phyloP scores from a whole-genome alignment of 2,113 vertebrate genomes.

The Callorhinus ursinus region DNA sequence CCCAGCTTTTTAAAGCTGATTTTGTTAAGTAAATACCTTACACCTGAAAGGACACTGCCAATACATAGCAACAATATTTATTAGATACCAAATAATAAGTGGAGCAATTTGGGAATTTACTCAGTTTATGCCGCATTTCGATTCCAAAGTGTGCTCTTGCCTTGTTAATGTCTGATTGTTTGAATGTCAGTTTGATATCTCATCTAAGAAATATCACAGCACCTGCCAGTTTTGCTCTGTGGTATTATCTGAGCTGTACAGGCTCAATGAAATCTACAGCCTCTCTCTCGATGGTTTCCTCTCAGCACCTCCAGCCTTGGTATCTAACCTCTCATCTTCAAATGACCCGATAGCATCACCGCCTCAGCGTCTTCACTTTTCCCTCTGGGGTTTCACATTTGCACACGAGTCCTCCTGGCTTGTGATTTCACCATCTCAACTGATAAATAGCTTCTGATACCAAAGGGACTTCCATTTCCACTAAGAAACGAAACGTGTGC shows the following conservation, averaged over 20 bases:
- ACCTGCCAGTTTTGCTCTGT: constrained; percentile 36
- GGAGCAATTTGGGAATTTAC: neutral
- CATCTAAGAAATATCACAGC: constrained; percentile 25
- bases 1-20: neutral
- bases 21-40: neutral
- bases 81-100: neutral
- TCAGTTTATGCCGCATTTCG: neutral
- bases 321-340: neutral
- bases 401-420: neutral
- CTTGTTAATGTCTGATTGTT: neutral
- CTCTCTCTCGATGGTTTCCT: constrained; percentile 19
- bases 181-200: constrained; percentile 18
- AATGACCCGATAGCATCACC: neutral
- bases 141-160: neutral
- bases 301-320: neutral
- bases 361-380: neutral
- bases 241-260: constrained; percentile 49
- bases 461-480: constrained; percentile 20
- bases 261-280: neutral
- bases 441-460: neutral
- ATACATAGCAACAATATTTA: neutral
- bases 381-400: constrained; percentile 52
- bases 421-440: neutral
- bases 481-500: neutral
- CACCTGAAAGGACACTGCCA: neutral